Base-by-base conservation (phyloP, 92 coral and sea anemone genomes). In the Isaurus tuberculatus region DNA sequence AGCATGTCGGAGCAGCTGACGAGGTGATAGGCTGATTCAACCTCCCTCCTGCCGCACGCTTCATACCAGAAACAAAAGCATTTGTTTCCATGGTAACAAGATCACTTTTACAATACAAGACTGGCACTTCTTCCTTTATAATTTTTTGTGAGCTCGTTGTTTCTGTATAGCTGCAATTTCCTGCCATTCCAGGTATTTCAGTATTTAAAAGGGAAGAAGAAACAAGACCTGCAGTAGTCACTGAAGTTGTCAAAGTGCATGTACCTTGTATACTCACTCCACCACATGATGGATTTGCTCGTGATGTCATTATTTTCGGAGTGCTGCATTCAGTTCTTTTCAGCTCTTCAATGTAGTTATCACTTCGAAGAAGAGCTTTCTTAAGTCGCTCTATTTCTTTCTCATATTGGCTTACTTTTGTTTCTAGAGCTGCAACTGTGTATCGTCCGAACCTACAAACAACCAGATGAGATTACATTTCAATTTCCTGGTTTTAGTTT, bases 331-430 rank as follows among this genome's bases (percentile, higher is more conserved):
- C 90, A 57, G 75, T 94, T 79, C 80, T 79, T 26, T 89, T 81
- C 30, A 97, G 89, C 55, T 97, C 94, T 58, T 97, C 99, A 30
- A 97, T 91, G 78, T 94, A 94, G 67, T 72, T 67, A 73, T 97
- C 99, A 64, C 99, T 94, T 46, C 90, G 89, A 29, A 46, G 80
- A 61, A 97, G 89, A 19, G 99, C 99, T 81, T 86, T 92, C 78
- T 88, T 86, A 29, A 97, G 87, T 32, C 92, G 99, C 32, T 94
- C 97, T 15, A 94, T 92, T 78, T 97, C 99, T 32, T 92, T 91
- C 71, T 97, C 99, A 80, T 97, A 97, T 87, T 97, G 97, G 48
- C 84, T 86, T 20, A 97, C 94, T 68, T 94, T 97, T 36, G 98
- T 93, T 83, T 94, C 94, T 72, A 97, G 88, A 20, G 94, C 99